A percentile compares a stretch with the other conserved stretches of the same genome.
Evolutionary conservation across 2,888 invertebrate genomes (phyloP).

Genomic region (Heliothis peltigera): DNA sequence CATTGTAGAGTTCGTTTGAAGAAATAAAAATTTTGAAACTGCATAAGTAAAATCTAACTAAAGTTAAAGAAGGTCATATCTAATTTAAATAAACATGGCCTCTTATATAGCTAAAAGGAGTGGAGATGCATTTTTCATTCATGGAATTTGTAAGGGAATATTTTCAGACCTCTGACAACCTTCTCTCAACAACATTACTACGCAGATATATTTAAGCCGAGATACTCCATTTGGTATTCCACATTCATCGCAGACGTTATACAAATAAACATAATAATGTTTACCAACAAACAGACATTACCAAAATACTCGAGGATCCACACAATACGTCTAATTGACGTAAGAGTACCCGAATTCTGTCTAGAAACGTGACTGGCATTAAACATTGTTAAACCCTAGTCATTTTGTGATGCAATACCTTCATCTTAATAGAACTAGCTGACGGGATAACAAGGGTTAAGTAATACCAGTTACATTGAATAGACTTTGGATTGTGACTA

Average conservation of each 20-base stretch:
- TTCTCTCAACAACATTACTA: no score
- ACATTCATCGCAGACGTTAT: neutral
- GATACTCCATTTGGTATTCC: constrained; percentile 1
- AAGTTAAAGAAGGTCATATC: constrained; percentile 9
- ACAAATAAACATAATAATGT: constrained; percentile 12
- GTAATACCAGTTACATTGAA: neutral
- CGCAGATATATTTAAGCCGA: no score
- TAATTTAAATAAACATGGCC: constrained; percentile 7
- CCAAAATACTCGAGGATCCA: neutral
- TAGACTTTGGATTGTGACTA: neutral
- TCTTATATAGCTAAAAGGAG: neutral
- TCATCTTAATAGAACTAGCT: neutral
- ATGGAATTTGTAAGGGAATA: neutral
- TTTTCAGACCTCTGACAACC: neutral
- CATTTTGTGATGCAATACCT: neutral
- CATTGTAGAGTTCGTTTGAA: no score
- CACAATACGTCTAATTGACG: constrained; percentile 20
- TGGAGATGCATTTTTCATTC: neutral
- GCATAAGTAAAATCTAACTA: neutral
- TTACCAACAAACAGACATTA: constrained; percentile 6
- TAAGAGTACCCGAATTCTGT: constrained; percentile 6
- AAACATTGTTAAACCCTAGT: constrained; percentile 6
- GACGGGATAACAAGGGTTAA: neutral
- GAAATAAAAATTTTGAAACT: no score
- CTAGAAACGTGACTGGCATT: constrained; percentile 11